A percentile compares a stretch with the other conserved stretches of the same genome.
These are phyloP conservation scores for Athene noctua DNA, from an alignment of 2,113 vertebrate species.

Conservation along the genomic window DNA sequence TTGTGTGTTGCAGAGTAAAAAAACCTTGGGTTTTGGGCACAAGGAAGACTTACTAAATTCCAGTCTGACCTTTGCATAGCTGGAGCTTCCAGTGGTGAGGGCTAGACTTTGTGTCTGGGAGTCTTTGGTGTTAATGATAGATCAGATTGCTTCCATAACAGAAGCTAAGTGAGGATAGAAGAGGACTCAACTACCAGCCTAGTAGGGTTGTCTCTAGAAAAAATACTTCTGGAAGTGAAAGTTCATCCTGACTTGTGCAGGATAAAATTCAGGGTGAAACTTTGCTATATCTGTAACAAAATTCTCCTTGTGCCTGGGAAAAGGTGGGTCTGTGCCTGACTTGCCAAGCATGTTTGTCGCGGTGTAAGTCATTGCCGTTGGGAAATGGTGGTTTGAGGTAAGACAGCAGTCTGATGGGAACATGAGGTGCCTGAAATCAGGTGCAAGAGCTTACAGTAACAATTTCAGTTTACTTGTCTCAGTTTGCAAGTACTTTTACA, in stretches of 20 bases:
- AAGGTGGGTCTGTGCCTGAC: not conserved
- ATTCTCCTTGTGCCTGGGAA: not conserved
- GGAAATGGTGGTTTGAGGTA: not conserved
- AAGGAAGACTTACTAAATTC: not conserved
- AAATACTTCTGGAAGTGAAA: not conserved
- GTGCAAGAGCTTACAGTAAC: not conserved
- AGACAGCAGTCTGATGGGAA: not conserved
- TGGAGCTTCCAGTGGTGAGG: not conserved
- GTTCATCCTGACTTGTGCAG: not conserved
- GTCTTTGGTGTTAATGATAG: not conserved
- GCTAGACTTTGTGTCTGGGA: not conserved
- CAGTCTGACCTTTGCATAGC: not conserved
- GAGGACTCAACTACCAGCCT: not conserved
- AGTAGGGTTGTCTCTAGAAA: not conserved
- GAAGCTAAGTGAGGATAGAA: not conserved
- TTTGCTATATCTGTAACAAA: fast-evolving
- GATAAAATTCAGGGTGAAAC: not conserved
- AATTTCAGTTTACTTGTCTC: not conserved
- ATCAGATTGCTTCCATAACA: not conserved
- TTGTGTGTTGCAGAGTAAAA: not conserved
- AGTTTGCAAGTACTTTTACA: not conserved
- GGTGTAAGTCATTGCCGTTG: not conserved
- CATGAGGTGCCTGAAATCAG: not conserved
- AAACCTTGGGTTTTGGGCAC: not conserved
- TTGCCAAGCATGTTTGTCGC: not conserved